These are phyloP conservation scores for Anthoscopus minutus DNA, from an alignment of 2,113 vertebrate species.

Conservation along the genomic window DNA sequence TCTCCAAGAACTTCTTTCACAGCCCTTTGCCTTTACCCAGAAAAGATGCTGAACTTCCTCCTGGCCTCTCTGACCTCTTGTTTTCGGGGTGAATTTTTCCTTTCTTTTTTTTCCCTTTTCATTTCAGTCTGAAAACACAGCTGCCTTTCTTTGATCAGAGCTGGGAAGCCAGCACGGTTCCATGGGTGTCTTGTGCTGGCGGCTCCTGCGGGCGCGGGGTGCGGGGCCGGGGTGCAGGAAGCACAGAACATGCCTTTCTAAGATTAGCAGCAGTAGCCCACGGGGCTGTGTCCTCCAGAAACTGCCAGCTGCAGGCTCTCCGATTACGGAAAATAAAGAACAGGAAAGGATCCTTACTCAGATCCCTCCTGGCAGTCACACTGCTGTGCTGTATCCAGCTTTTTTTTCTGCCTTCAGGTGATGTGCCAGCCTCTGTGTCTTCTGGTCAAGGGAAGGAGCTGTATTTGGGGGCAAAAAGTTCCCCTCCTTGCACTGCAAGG, in stretches of 20 bases:
- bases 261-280: constrained; percentile 67
- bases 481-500: neutral
- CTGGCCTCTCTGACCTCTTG: neutral
- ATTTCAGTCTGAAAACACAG: neutral
- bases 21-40: neutral
- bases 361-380: neutral
- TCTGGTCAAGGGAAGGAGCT: neutral
- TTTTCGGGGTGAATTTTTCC: neutral
- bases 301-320: constrained; percentile 60
- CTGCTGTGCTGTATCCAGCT: neutral
- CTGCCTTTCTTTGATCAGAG: neutral
- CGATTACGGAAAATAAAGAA: neutral
- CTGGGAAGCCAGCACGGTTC: neutral
- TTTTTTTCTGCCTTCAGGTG: neutral
- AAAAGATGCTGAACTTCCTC: neutral
- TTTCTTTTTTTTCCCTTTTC: neutral
- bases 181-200: neutral
- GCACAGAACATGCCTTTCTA: constrained; percentile 58
- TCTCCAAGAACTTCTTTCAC: neutral
- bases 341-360: neutral
- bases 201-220: neutral
- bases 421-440: neutral
- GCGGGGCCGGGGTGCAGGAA: neutral
- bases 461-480: neutral
- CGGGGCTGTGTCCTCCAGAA: neutral